Conservation (phyloP, 2,797 vertebrate species). For the Harpagifer antarcticus region DNA sequence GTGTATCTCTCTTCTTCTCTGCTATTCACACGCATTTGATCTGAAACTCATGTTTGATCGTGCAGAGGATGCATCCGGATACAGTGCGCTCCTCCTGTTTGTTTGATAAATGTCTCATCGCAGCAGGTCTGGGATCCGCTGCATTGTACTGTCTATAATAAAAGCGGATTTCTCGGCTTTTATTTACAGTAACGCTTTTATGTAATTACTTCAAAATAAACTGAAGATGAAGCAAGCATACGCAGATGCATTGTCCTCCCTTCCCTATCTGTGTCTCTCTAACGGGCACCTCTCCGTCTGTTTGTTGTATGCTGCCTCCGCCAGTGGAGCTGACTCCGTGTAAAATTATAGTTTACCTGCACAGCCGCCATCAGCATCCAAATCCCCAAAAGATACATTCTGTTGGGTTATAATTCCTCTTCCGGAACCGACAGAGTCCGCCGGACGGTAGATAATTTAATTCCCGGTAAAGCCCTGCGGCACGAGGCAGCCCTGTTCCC, state of each 20-base stretch:
- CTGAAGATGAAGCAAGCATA: background rate
- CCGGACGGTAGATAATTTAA: constrained; percentile 24
- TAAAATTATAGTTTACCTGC: constrained; percentile 56
- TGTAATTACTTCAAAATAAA: background rate
- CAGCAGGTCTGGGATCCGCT: constrained; percentile 36
- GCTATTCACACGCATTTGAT: background rate
- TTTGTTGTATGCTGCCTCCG: constrained; percentile 1
- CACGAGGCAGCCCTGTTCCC: constrained; percentile 38
- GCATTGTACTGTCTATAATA: background rate
- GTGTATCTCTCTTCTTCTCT: background rate
- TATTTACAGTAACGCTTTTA: background rate
- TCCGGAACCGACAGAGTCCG: background rate
- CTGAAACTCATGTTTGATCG: background rate
- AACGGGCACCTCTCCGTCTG: constrained; percentile 8
- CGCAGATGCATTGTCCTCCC: background rate
- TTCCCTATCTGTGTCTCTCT: background rate
- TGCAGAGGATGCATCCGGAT: background rate
- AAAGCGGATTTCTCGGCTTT: background rate
- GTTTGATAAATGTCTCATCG: background rate
- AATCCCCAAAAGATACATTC: constrained; percentile 43
- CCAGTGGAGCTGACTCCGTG: background rate
- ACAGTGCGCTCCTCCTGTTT: background rate
- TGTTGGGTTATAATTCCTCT: constrained; percentile 25
- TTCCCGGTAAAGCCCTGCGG: constrained; percentile 47
- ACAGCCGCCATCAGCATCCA: constrained; percentile 56